These are phyloP conservation scores for Xestia sexstrigata DNA, from an alignment of 2,888 invertebrate species.

Conservation along the genomic window DNA sequence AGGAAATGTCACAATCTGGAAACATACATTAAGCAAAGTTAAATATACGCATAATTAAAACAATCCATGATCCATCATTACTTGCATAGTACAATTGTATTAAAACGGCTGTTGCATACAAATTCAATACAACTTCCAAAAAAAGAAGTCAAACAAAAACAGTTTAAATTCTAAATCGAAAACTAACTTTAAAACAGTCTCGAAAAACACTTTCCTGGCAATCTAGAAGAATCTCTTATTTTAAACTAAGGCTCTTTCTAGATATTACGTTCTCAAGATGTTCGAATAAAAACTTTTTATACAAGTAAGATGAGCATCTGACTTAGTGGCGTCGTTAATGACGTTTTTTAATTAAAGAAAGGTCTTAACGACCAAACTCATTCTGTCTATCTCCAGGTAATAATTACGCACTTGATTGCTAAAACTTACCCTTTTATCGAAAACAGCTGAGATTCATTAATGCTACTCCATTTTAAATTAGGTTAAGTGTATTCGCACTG, in stretches of 20 bases:
- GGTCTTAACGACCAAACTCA: slow-evolving; percentile 52
- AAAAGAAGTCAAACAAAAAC: slow-evolving; percentile 33
- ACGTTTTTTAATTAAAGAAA: slow-evolving; percentile 68
- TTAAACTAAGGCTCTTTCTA: slow-evolving; percentile 31
- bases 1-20: not conserved
- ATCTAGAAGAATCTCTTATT: slow-evolving; percentile 23
- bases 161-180: slow-evolving; percentile 38
- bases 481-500: slow-evolving; percentile 40
- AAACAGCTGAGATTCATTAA: slow-evolving; percentile 43
- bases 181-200: slow-evolving; percentile 18
- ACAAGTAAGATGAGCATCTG: slow-evolving; percentile 45
- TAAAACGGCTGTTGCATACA: slow-evolving; percentile 1
- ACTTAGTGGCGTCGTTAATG: slow-evolving; percentile 57
- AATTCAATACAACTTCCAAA: slow-evolving; percentile 13
- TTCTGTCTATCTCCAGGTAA: slow-evolving; percentile 55
- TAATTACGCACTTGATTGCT: slow-evolving; percentile 54
- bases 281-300: slow-evolving; percentile 56
- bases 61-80: not conserved
- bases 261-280: slow-evolving; percentile 55
- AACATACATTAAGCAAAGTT: not conserved
- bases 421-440: slow-evolving; percentile 52
- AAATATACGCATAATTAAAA: not conserved
- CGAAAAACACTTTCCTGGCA: slow-evolving; percentile 25
- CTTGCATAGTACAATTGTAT: not conserved
- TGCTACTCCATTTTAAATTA: slow-evolving; percentile 45